Evolutionary conservation across 2,888 invertebrate species (phyloP).

Genomic region (Drosophila bunnanda): DNA sequence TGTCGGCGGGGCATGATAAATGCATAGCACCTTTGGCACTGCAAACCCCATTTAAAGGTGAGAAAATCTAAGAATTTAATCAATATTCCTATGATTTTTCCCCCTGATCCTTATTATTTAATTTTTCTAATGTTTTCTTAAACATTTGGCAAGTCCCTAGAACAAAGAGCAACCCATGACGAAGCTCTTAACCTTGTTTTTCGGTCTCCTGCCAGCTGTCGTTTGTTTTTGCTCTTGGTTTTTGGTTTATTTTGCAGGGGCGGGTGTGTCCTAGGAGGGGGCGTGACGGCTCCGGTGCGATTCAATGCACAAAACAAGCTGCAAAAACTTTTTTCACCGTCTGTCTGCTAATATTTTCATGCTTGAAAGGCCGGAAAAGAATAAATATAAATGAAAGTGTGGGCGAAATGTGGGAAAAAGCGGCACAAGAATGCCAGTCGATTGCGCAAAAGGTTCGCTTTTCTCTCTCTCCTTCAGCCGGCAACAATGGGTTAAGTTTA

Average conservation of each 20-base stretch:
- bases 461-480: constrained; percentile 11
- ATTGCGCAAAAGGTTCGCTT: constrained; percentile 13
- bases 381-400: constrained; percentile 5
- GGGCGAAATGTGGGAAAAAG: constrained; percentile 3
- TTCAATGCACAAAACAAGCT: constrained; percentile 38
- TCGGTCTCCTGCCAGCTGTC: constrained; percentile 13
- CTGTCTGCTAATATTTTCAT: constrained; percentile 70
- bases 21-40: constrained; percentile 2
- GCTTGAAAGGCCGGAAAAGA: constrained; percentile 12
- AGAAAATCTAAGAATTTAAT: neutral
- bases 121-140: neutral
- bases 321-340: constrained; percentile 48
- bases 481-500: constrained; percentile 47
- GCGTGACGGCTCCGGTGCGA: constrained; percentile 31
- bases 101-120: neutral
- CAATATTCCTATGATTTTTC: neutral
- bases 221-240: constrained; percentile 15
- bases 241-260: constrained; percentile 4
- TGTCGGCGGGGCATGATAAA: constrained; percentile 15
- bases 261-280: neutral
- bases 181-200: neutral
- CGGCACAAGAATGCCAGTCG: constrained; percentile 28
- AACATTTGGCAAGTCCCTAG: neutral
- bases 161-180: too few relatives aligned
- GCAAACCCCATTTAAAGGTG: neutral